Base-by-base conservation (phyloP, 2,113 vertebrate genomes). In the Tachuris rubrigastra region DNA sequence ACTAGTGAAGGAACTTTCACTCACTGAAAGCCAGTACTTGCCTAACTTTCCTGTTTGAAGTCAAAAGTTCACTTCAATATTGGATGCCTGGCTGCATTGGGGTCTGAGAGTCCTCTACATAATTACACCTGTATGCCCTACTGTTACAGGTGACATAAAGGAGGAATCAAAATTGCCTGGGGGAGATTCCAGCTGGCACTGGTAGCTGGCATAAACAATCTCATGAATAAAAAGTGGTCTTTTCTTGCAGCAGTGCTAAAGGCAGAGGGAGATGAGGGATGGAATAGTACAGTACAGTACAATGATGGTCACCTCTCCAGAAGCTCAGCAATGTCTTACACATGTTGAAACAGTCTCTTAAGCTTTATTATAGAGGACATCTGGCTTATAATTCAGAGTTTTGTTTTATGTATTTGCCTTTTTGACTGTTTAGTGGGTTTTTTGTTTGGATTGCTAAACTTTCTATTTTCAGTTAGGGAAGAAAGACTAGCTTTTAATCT, bases 221-320 rank as follows among this genome's bases (percentile, higher is more conserved):
- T 76, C 16, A 63, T 30, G 60, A 78, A 78, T 52, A 79, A 82
- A 87, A 72, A 19, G 15, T 44, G 4, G 7, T 24, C 8, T 76
- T 53, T 35, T 62, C 55, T 90, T 68, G 31, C 22, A 94, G n/a
- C 37, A 12, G 2, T 60, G 30, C 52, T 71, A 77, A 67, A 67
- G 35, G 58, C 23, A 58, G 47, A 58, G 35, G 37, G 9, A 87
- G 9, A 55, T 49, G n/a, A 74, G 15, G 17, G 21, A 18, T 14
- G 27, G 12, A 20, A 37, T 4, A 2, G 6, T 22, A 56, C 4
- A 1, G 13, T 42, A 44, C 62, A 2, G 8, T 24, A 59, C 19
- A 10, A 33, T 16, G 9, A 27, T 23, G 7, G 28, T 44, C 15
- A 41, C 6, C 5, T 56, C 31, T 81, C 46, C 62, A 59, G 35